phyloP scores from a whole-genome alignment of 2,797 vertebrate species.

The Microctenopoma steveboyesi region DNA sequence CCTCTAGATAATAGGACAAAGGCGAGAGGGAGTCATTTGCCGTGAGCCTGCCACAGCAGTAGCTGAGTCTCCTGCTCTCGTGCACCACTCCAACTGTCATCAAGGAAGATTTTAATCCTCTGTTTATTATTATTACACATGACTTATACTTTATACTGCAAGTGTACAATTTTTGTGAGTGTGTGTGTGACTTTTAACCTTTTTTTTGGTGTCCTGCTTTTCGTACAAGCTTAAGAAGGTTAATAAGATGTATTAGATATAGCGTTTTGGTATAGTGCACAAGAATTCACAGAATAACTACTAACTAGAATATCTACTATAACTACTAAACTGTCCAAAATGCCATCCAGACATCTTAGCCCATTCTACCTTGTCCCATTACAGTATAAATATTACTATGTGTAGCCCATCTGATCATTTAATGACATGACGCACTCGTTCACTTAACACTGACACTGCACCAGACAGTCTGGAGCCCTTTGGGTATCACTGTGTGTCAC shows the following conservation, averaged over 20 bases:
- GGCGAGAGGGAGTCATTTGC: conserved; percentile 35
- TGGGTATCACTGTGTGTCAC: conserved; percentile 69
- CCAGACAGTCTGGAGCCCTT: conserved; percentile 73
- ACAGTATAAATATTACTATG: conserved; percentile 6
- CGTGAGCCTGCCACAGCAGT: conserved; percentile 50
- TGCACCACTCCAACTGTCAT: conserved; percentile 52
- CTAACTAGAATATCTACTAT: not conserved
- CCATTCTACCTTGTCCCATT: not conserved
- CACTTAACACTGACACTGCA: conserved; percentile 56
- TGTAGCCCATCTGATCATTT: conserved; percentile 49
- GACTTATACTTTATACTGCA: not conserved
- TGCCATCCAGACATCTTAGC: conserved; percentile 1
- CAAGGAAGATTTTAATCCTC: conserved; percentile 48
- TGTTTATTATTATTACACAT: conserved; percentile 1
- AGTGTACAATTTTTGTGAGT: not conserved
- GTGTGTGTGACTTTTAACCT: conserved; percentile 8
- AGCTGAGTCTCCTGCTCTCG: conserved; percentile 33
- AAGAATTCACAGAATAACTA: not conserved
- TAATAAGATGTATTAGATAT: not conserved
- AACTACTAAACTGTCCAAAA: conserved; percentile 2
- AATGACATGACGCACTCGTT: conserved; percentile 58
- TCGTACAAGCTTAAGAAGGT: conserved; percentile 10
- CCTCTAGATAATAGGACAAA: conserved; percentile 38
- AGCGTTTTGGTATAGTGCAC: not conserved
- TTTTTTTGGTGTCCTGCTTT: not conserved